Evolutionary conservation across 2,113 vertebrate genomes (phyloP).

Genomic region (Leucopsar rothschildi): DNA sequence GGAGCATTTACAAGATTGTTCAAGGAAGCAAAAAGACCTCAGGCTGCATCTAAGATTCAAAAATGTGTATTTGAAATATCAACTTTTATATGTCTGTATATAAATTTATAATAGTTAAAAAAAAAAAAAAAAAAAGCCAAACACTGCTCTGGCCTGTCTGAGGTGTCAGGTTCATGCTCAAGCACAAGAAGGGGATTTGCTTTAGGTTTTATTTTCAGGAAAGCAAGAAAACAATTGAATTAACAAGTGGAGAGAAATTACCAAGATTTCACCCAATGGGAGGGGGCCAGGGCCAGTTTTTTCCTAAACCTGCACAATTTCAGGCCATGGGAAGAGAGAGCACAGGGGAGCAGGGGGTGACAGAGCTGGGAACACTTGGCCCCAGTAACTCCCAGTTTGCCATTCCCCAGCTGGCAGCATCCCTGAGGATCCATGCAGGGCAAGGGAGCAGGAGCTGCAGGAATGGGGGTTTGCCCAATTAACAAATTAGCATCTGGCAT

Average conservation of each 20-base stretch:
- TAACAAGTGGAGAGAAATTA: neutral
- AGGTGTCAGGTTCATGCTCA: neutral
- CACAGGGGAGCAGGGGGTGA: neutral
- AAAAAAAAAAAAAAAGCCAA: neutral
- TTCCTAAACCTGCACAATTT: neutral
- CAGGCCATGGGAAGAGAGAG: neutral
- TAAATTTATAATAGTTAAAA: neutral
- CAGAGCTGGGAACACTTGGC: neutral
- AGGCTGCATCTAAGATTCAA: neutral
- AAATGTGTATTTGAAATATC: neutral
- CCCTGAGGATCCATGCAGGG: neutral
- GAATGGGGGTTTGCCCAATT: neutral
- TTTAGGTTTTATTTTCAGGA: neutral
- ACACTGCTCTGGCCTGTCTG: neutral
- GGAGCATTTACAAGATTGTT: neutral
- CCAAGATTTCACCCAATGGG: rapidly evolving
- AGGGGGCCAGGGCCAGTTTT: neutral
- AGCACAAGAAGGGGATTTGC: neutral
- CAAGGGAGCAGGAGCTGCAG: neutral
- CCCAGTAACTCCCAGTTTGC: neutral
- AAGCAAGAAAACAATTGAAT: neutral
- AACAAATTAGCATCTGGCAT: neutral
- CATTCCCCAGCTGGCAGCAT: neutral
- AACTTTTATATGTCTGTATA: neutral
- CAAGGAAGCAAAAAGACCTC: neutral